Percentiles rank a stretch among this genome's conserved stretches.
Conservation (phyloP, 2,113 vertebrate genomes). For the Anguilla japonica region DNA sequence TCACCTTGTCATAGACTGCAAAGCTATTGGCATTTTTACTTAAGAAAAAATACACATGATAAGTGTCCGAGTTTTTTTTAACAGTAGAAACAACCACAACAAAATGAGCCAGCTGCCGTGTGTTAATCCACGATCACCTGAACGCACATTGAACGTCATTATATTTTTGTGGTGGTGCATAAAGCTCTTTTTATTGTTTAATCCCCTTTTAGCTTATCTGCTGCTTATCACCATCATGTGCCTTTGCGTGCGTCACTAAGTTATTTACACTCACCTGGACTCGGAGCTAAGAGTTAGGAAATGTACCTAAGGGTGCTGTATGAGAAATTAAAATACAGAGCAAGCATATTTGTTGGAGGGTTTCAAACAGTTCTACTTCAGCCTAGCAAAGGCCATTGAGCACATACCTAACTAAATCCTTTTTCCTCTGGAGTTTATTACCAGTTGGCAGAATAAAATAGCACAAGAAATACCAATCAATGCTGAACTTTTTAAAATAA, state of each 20-base stretch:
- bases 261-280: background rate
- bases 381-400: no score
- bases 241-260: constrained; percentile 3
- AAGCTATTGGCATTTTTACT: background rate
- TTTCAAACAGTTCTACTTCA: background rate
- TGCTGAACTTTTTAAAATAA: no score
- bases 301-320: background rate
- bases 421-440: no score
- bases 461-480: no score
- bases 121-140: background rate
- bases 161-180: background rate
- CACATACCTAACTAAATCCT: no score
- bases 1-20: background rate
- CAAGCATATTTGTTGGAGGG: background rate
- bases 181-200: background rate
- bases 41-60: background rate
- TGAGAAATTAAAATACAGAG: background rate
- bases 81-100: background rate
- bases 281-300: background rate
- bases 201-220: constrained; percentile 16
- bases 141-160: background rate
- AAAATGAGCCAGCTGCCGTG: background rate
- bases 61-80: background rate
- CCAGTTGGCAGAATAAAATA: no score
- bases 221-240: constrained; percentile 11